phyloP scores from a whole-genome alignment of 2,888 invertebrate species.

The Prenolepis imparis region DNA sequence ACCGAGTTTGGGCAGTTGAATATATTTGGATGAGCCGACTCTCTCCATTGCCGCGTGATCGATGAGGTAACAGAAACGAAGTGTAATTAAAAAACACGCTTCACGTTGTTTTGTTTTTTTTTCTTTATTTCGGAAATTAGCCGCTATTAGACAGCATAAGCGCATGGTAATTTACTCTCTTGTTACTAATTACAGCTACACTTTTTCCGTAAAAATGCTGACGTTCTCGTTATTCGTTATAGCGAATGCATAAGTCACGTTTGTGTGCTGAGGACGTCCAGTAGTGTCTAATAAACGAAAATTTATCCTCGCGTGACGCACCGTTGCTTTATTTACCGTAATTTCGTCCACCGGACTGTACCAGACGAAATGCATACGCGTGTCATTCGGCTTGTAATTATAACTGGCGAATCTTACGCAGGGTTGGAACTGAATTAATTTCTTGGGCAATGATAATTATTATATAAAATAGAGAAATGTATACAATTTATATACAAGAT shows the following conservation, averaged over 20 bases:
- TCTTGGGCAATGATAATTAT: neutral
- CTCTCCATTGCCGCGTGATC: slow-evolving; percentile 38
- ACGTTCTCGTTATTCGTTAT: slow-evolving; percentile 49
- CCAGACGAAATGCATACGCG: slow-evolving; percentile 53
- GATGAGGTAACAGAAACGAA: slow-evolving; percentile 46
- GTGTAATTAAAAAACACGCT: slow-evolving; percentile 40
- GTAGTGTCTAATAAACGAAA: slow-evolving; percentile 65
- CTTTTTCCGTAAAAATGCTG: slow-evolving; percentile 40
- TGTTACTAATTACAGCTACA: slow-evolving; percentile 53
- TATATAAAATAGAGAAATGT: neutral
- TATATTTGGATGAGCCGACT: slow-evolving; percentile 31
- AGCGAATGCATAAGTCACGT: slow-evolving; percentile 55
- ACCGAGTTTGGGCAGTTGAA: slow-evolving; percentile 31
- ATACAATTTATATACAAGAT: neutral
- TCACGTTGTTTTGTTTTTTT: slow-evolving; percentile 7
- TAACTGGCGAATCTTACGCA: slow-evolving; percentile 47
- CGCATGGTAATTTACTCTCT: slow-evolving; percentile 46
- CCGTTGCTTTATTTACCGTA: slow-evolving; percentile 59
- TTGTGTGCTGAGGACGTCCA: slow-evolving; percentile 12
- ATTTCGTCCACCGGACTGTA: slow-evolving; percentile 45
- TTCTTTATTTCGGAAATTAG: slow-evolving; percentile 43
- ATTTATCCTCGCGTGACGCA: slow-evolving; percentile 59
- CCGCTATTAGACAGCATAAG: slow-evolving; percentile 45
- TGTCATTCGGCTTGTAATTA: slow-evolving; percentile 58
- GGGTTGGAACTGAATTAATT: neutral